Percentiles rank a stretch among this genome's conserved stretches.
Evolutionary conservation across 2,797 vertebrate genomes (phyloP).

Genomic region (Gephyroberyx darwinii): DNA sequence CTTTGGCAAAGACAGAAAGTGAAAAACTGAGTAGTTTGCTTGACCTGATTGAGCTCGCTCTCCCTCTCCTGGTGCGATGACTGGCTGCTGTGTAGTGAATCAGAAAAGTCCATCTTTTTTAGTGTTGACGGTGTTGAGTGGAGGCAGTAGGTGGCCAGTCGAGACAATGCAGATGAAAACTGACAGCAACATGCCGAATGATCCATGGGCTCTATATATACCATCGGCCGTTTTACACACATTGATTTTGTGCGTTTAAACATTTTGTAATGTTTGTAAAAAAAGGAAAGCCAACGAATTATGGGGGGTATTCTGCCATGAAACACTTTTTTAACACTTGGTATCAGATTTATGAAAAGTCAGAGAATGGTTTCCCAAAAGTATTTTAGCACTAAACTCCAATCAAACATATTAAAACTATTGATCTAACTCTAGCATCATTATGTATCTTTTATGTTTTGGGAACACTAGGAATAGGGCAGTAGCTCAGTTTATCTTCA

Average conservation of each 20-base stretch:
- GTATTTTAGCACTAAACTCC: too few species aligned
- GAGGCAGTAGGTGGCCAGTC: slow-evolving; percentile 23
- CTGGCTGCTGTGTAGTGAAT: background rate
- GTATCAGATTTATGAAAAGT: too few species aligned
- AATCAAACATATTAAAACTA: background rate
- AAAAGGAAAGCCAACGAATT: too few species aligned
- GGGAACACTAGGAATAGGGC: background rate
- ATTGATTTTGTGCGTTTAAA: background rate
- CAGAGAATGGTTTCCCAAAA: too few species aligned
- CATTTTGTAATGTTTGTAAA: too few species aligned
- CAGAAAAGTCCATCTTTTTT: slow-evolving; percentile 48
- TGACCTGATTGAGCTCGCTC: slow-evolving; percentile 45
- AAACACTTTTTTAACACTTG: too few species aligned
- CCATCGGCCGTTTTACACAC: background rate
- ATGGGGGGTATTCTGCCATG: too few species aligned
- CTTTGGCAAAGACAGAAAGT: slow-evolving; percentile 50
- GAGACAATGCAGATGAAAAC: slow-evolving; percentile 38
- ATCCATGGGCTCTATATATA: slow-evolving; percentile 1
- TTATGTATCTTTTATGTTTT: background rate
- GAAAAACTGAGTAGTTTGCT: slow-evolving; percentile 29
- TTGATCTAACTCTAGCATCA: background rate
- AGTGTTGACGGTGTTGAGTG: slow-evolving; percentile 34
- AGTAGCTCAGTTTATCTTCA: background rate
- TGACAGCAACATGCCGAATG: slow-evolving; percentile 26
- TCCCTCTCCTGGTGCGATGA: slow-evolving; percentile 28